These are phyloP conservation scores for Amphipoea oculea DNA, from an alignment of 2,888 invertebrate species.

Conservation along the genomic window DNA sequence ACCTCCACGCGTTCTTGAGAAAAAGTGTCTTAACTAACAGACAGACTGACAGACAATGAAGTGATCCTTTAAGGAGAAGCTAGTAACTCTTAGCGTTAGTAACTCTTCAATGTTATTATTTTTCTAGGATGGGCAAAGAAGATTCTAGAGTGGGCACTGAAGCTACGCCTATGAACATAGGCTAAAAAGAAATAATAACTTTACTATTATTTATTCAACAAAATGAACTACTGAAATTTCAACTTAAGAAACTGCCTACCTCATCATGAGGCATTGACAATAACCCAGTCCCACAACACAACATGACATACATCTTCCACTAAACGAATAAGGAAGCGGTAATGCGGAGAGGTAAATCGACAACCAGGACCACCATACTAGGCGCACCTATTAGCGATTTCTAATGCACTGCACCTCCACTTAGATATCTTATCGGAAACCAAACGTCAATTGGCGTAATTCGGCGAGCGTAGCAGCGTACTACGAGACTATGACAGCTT, in stretches of 20 bases:
- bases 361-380: slow-evolving; percentile 15
- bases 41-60: too few relatives aligned
- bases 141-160: too few relatives aligned
- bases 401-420: slow-evolving; percentile 37
- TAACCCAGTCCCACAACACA: background rate
- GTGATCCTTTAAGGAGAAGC: too few relatives aligned
- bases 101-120: too few relatives aligned
- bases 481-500: slow-evolving; percentile 27
- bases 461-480: slow-evolving; percentile 27
- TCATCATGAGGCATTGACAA: background rate
- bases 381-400: slow-evolving; percentile 35
- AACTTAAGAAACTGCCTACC: background rate
- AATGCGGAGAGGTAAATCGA: slow-evolving; percentile 5
- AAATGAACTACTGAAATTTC: background rate
- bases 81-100: too few relatives aligned
- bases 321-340: slow-evolving; percentile 18
- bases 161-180: too few relatives aligned
- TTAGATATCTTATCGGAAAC: slow-evolving; percentile 50
- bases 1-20: too few relatives aligned
- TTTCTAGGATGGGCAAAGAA: too few relatives aligned
- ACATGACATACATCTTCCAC: background rate
- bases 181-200: too few relatives aligned
- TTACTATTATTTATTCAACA: background rate
- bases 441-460: slow-evolving; percentile 62
- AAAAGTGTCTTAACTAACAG: too few relatives aligned